These are phyloP conservation scores for Scaptomyza tumidula DNA, from an alignment of 2,888 invertebrate species.

Conservation along the genomic window DNA sequence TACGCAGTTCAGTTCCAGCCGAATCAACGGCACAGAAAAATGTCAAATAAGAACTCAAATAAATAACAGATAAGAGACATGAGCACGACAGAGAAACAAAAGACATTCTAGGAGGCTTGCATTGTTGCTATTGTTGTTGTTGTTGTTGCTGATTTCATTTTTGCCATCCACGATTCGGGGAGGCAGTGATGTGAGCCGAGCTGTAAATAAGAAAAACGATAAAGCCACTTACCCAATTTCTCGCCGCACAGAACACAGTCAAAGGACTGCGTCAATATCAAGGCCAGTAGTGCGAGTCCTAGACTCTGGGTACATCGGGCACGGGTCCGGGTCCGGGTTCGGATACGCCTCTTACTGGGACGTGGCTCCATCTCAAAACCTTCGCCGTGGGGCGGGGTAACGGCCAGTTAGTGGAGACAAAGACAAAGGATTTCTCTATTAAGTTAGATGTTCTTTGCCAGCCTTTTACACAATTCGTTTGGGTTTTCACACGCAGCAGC, in stretches of 20 bases:
- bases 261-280: conserved; percentile 67
- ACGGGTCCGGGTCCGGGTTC: conserved; percentile 7
- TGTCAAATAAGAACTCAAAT: conserved; percentile 71
- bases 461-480: conserved; percentile 44
- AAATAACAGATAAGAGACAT: conserved; percentile 68
- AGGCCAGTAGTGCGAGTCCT: conserved; percentile 49
- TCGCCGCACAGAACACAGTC: conserved; percentile 75
- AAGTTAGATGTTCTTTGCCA: conserved; percentile 32
- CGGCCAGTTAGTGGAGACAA: conserved; percentile 34
- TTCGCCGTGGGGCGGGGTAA: conserved; percentile 21
- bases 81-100: conserved; percentile 39
- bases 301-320: conserved; percentile 10
- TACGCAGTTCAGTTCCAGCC: conserved; percentile 20
- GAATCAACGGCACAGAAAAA: conserved; percentile 72
- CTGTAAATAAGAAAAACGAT: conserved; percentile 64
- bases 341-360: conserved; percentile 18
- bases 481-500: conserved; percentile 7
- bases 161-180: conserved; percentile 31
- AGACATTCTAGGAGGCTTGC: conserved; percentile 24
- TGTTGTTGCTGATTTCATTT: conserved; percentile 36
- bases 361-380: conserved; percentile 46
- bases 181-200: conserved; percentile 62
- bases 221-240: conserved; percentile 80
- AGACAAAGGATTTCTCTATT: conserved; percentile 61
- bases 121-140: conserved; percentile 14